Base-by-base conservation (phyloP, 2,113 vertebrate genomes). In the Barbus barbus region DNA sequence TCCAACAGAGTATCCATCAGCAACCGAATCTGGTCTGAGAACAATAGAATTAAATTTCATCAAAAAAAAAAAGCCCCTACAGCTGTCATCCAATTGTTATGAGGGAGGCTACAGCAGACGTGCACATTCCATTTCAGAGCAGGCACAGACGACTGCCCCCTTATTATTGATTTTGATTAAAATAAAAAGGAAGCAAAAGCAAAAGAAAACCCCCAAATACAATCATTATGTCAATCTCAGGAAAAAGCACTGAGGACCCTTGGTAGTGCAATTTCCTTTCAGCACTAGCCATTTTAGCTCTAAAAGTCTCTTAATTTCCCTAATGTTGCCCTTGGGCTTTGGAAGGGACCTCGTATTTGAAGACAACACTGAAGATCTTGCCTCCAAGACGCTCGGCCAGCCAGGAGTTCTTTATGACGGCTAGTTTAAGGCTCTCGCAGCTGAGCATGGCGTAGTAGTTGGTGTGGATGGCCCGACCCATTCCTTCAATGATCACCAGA, bases 391-490 rank as follows among this genome's bases (percentile, higher is more conserved):
- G 95, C 36, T 98, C 97, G 0, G 98, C 98, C n/a, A 99, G 95
- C 98, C 98, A 99, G 1, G 97, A 94, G 92, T 99, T 99, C 87
- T 99, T 99, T 93, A 99, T 94, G 61, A 99, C 98, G 0, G 98
- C 98, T 61, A 98, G 95, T 90, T 99, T 99, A 87, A 99, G 96
- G 93, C 97, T 97, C 93, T 99, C 98, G 0, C 98, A 99, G 90
- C 94, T 90, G 26, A 99, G 90, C 13, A 89, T 92, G 0, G 98
- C 98, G 0, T 95, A 93, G 93, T 99, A 99, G 88, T 99, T 99
- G 81, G 98, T 99, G 93, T 99, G 98, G 73, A 99, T 96, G 61
- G 98, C 98, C 0, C 98, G 96, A 36, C 98, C 98, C 98, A 99
- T 99, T 58, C 98, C 98, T 88, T 99, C 98, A 1, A 99, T 98